Evolutionary conservation across 1,140 invertebrate genomes (phyloP), one percentile per base, ranked within the genome.

Genomic region (Drosophila lini): DNA sequence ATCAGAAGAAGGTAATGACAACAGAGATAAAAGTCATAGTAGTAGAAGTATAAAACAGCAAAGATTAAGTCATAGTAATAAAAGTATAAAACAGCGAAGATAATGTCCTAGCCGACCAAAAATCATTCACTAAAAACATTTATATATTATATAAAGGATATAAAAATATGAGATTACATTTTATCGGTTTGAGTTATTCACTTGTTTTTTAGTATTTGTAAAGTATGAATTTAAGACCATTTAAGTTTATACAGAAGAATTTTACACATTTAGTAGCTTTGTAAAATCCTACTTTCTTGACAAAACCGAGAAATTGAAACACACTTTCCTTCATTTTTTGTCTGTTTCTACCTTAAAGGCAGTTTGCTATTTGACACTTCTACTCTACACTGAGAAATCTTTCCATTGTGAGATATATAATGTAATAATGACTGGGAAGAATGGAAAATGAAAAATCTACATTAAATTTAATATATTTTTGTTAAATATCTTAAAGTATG

Each of bases 11-110:
- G 34, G 9, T 57, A 38, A 55, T 55, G 8, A 38, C 7, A 53
- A 31, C 9, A 5, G 15, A 31, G 15, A 28, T n/a, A 9, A 9
- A 10, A 11, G 2, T 31, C 4, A 0, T 16, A 13, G 9, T 15
- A n/a, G 1, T n/a, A n/a, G 1, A 28, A n/a, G 1, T n/a, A 5
- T 5, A 25, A n/a, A 47, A 3, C 15, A n/a, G 0, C 0, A 4
- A 28, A 4, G 13, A 25, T 13, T 7, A 22, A 11, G 9, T 8
- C 3, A 1, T 45, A 15, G 19, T 15, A n/a, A 1, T n/a, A n/a
- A 1, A 28, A n/a, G 8, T 28, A n/a, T 10, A 25, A n/a, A 47
- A 3, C 15, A n/a, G 0, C 1, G 4, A 28, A 2, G 13, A 25
- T 3, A 22, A 22, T 19, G 10, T 8, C 3, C 3, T 25, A 15